A percentile compares a stretch with the other conserved stretches of the same genome.
Conservation (phyloP, 1,140 invertebrate species). For the Orussus abietinus region DNA sequence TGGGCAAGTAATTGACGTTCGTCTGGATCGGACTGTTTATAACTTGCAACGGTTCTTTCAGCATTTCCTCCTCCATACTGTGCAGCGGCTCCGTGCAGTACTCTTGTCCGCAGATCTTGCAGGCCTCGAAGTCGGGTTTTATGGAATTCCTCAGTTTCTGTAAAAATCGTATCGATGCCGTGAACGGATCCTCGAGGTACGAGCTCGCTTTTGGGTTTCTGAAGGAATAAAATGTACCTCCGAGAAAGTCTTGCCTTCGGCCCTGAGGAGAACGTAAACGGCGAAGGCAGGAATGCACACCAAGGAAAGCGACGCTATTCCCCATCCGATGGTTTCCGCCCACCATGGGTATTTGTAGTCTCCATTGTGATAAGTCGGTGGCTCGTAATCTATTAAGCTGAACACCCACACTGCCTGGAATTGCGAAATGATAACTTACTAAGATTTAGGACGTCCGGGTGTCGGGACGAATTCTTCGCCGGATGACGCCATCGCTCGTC, state of each 20-base stretch:
- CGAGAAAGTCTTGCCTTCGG: conserved; percentile 66
- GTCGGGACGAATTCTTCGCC: too few relatives aligned
- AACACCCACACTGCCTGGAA: conserved; percentile 79
- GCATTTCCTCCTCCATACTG: conserved; percentile 31
- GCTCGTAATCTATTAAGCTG: conserved; percentile 80
- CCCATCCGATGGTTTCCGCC: conserved; percentile 85
- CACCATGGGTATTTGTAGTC: conserved; percentile 77
- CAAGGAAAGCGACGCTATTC: conserved; percentile 74
- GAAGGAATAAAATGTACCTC: conserved; percentile 61
- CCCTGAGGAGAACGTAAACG: conserved; percentile 64
- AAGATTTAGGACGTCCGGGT: too few relatives aligned
- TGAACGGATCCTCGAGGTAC: not conserved
- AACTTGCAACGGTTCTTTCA: conserved; percentile 37
- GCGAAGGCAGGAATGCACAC: conserved; percentile 83
- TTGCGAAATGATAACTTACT: not conserved
- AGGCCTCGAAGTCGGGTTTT: conserved; percentile 58
- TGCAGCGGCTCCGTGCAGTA: conserved; percentile 42
- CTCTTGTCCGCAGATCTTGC: conserved; percentile 55
- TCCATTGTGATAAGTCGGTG: conserved; percentile 74
- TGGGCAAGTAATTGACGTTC: conserved; percentile 7
- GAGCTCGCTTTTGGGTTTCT: not conserved
- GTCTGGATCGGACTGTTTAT: conserved; percentile 31
- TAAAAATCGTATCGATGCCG: conserved; percentile 10
- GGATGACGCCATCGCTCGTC: too few relatives aligned
- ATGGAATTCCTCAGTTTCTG: conserved; percentile 58